Base-by-base conservation (phyloP, 2,113 vertebrate genomes). In the Colossoma macropomum region DNA sequence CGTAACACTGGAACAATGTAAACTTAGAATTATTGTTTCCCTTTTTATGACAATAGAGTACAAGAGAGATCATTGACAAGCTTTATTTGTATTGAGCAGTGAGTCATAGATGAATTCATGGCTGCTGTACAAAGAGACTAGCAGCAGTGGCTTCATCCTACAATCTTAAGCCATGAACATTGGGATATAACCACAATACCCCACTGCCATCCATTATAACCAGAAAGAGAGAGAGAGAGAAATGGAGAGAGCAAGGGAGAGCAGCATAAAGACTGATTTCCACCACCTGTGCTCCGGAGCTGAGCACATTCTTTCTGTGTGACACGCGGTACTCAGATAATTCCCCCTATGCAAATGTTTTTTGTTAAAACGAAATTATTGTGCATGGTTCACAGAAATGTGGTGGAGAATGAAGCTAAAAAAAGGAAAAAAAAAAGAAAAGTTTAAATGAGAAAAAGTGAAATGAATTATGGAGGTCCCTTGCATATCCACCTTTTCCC, bases 391-490 rank as follows among this genome's bases (percentile, higher is more conserved):
- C 84, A 87, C 84, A 88, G 84, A 78, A 87, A 86, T 65, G 77
- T 86, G 86, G 70, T 82, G 79, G 70, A 83, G 70, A 91, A 86
- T 80, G 54, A 23, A 6, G 8, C 54, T 77, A 9, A 72, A 62
- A 12, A 66, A 30, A 16, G 45, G 65, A 54, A 52, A 79, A 74
- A 75, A 45, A 21, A 38, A 27, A 45, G 86, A 69, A 56, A 62
- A 77, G 72, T 88, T 86, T 73, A 25, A 70, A 81, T 75, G 65
- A 80, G 70, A 23, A 78, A 89, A 85, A 85, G 76, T 69, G 0
- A 70, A 87, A 91, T 92, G 89, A 93, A 92, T 90, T 90, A 92
- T 91, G 88, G 89, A 90, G 89, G 86, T 79, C 84, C 91, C 87
- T 86, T 85, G 77, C 92, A 86, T 85, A 89, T 87, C 90, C 85